Percentiles rank a stretch among this genome's conserved stretches.
phyloP scores from a whole-genome alignment of 2,888 invertebrate genomes.

The Notodonta dromedarius region DNA sequence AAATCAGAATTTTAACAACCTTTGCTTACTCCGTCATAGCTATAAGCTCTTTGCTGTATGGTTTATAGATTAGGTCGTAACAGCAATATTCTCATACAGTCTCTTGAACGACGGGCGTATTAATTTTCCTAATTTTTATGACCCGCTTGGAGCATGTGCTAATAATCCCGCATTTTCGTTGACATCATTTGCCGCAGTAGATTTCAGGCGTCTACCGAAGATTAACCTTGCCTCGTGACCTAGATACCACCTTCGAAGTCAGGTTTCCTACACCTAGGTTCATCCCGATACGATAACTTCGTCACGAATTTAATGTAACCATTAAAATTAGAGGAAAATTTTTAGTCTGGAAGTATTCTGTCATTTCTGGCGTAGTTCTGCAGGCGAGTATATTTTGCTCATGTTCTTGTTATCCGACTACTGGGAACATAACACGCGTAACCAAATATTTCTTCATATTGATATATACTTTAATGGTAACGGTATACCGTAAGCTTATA shows the following conservation, averaged over 20 bases:
- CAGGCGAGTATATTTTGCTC: no score
- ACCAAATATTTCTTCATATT: background rate
- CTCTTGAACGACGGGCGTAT: background rate
- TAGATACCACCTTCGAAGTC: background rate
- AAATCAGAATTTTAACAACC: no score
- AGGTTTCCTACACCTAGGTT: background rate
- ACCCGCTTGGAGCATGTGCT: background rate
- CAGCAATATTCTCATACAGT: background rate
- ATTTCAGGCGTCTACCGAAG: background rate
- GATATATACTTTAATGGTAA: no score
- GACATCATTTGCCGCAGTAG: background rate
- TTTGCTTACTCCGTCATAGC: no score
- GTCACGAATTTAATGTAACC: background rate
- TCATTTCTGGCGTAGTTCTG: no score
- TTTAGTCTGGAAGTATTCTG: background rate
- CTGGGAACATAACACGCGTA: background rate
- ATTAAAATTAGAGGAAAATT: background rate
- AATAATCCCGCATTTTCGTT: constrained; percentile 3
- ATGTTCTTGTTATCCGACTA: no score
- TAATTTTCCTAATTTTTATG: background rate
- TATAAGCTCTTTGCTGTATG: no score
- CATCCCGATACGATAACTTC: background rate
- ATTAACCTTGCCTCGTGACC: constrained; percentile 4
- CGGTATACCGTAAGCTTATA: no score
- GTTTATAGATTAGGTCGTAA: no score